These are phyloP conservation scores for Drosophila cracens DNA, from an alignment of 2,888 invertebrate species.

Conservation along the genomic window DNA sequence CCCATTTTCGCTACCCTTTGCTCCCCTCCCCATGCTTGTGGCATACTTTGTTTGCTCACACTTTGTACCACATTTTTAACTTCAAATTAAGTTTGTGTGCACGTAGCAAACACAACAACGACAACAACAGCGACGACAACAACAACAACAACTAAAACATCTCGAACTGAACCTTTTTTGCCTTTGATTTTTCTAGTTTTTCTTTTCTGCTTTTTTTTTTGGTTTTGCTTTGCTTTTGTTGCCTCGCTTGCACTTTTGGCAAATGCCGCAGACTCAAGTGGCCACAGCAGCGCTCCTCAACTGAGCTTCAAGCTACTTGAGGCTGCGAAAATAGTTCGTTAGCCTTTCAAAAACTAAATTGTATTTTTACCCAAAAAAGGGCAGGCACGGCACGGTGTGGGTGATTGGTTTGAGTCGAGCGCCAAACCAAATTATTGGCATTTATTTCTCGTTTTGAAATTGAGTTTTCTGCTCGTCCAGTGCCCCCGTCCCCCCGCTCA, in stretches of 20 bases:
- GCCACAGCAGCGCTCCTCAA: constrained; percentile 34
- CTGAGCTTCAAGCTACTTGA: constrained; percentile 39
- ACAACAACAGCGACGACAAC: constrained; percentile 28
- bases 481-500: background rate
- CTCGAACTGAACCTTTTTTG: constrained; percentile 62
- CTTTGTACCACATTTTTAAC: constrained; percentile 76
- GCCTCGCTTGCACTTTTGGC: constrained; percentile 74
- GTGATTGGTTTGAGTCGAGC: constrained; percentile 71
- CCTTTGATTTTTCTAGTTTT: constrained; percentile 58
- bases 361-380: constrained; percentile 75
- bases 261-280: constrained; percentile 60
- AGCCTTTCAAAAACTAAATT: constrained; percentile 78
- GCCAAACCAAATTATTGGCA: constrained; percentile 78
- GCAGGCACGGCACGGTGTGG: constrained; percentile 64
- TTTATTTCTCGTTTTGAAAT: constrained; percentile 80
- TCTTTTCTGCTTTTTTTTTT: background rate
- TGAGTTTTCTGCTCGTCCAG: constrained; percentile 24
- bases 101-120: constrained; percentile 75
- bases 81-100: constrained; percentile 79
- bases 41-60: constrained; percentile 63
- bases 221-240: constrained; percentile 30
- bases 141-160: constrained; percentile 7
- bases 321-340: constrained; percentile 78
- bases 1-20: constrained; percentile 3
- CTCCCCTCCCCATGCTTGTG: background rate